Conservation (phyloP, 2,888 invertebrate species). For the Ochlodes sylvanus region DNA sequence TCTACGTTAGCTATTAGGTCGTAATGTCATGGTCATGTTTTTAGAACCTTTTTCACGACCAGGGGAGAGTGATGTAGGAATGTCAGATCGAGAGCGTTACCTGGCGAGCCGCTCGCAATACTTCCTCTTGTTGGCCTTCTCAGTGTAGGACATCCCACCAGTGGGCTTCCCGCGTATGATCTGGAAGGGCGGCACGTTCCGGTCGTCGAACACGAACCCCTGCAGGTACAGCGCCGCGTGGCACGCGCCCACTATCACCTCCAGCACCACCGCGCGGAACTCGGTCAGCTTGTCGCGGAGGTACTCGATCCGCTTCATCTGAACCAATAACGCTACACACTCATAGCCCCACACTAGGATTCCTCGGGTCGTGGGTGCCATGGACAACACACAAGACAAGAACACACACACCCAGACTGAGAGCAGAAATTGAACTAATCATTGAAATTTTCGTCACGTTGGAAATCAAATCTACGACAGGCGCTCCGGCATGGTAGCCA, state of each 20-base stretch:
- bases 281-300: constrained; percentile 64
- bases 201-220: constrained; percentile 92
- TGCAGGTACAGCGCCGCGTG: constrained; percentile 89
- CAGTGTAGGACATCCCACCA: constrained; percentile 93
- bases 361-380: too few species aligned
- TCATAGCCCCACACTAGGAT: too few species aligned
- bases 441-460: too few species aligned
- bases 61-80: too few species aligned
- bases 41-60: too few species aligned
- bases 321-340: constrained; percentile 8
- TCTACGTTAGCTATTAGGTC: too few species aligned
- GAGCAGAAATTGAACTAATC: too few species aligned
- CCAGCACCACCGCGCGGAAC: constrained; percentile 72
- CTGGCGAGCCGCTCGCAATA: constrained; percentile 90
- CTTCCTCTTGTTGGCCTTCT: constrained; percentile 93
- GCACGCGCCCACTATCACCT: constrained; percentile 86
- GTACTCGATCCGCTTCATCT: constrained; percentile 80
- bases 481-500: too few species aligned
- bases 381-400: too few species aligned
- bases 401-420: too few species aligned
- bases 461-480: too few species aligned
- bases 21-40: too few species aligned
- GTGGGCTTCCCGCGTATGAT: constrained; percentile 85
- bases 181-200: constrained; percentile 75
- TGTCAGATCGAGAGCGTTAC: not conserved